These are phyloP conservation scores for Phortica variegata DNA, from an alignment of 1,140 invertebrate genomes.

Conservation along the genomic window DNA sequence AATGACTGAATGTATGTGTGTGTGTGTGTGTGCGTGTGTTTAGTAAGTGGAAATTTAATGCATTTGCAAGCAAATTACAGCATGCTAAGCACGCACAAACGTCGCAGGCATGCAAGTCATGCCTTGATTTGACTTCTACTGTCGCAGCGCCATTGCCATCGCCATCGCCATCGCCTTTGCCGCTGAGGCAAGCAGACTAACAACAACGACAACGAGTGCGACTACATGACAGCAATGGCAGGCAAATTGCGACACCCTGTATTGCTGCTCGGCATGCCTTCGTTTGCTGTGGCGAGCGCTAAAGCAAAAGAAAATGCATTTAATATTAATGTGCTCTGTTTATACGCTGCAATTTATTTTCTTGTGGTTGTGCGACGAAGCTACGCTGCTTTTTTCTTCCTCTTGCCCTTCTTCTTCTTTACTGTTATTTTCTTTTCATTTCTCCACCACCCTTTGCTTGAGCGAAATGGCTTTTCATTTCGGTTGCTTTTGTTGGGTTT, in stretches of 20 bases:
- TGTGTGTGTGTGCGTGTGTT: slow-evolving; percentile 13
- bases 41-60: slow-evolving; percentile 39
- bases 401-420: too few species aligned
- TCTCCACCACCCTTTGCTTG: too few species aligned
- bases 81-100: slow-evolving; percentile 40
- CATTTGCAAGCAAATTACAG: slow-evolving; percentile 50
- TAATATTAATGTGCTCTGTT: slow-evolving; percentile 49
- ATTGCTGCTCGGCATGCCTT: background rate
- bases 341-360: slow-evolving; percentile 46
- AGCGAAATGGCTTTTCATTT: too few species aligned
- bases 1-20: slow-evolving; percentile 2
- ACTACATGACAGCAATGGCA: slow-evolving; percentile 42
- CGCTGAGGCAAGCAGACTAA: background rate
- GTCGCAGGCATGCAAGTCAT: slow-evolving; percentile 12
- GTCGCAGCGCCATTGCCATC: slow-evolving; percentile 35
- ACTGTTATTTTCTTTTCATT: too few species aligned
- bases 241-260: background rate
- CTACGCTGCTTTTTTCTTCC: too few species aligned
- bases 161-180: slow-evolving; percentile 4
- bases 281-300: slow-evolving; percentile 9
- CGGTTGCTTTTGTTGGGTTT: too few species aligned
- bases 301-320: slow-evolving; percentile 42
- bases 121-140: slow-evolving; percentile 12
- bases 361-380: too few species aligned
- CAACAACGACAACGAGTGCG: slow-evolving; percentile 15